Evolutionary conservation across 2,797 vertebrate genomes (phyloP), one percentile per base, ranked within the genome.

Genomic region (Trachops cirrhosus): DNA sequence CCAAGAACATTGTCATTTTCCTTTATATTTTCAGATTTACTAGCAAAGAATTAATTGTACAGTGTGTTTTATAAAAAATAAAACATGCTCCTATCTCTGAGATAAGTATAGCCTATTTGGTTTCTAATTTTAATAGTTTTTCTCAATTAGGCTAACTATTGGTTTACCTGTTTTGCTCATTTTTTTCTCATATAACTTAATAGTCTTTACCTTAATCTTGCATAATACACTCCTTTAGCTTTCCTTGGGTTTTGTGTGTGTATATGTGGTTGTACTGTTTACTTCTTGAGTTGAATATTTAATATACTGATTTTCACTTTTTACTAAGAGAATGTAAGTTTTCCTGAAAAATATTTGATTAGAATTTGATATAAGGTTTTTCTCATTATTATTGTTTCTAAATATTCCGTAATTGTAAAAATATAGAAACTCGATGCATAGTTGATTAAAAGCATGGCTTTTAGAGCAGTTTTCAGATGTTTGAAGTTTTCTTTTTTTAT

Each of bases 91-190:
- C 78, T 71, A 1, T 88, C 7, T 84, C 22, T 70, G 10, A 57
- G 18, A 29, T 82, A 32, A 50, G n/a, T 77, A 50, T 48, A 92
- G 26, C 39, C 26, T 91, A 12, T 91, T 91, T 64, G 52, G 37
- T 70, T 91, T 85, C 54, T 85, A 50, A 89, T 84, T 88, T 91
- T 91, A 44, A 62, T 62, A 41, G 22, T 86, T 94, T 77, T 96
- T 87, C 52, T 78, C 2, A 70, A 3, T 48, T 64, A 79, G 57
- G 24, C n/a, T 89, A 74, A 48, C n/a, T 37, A 41, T 16, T 87
- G 22, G 21, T 29, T 77, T 91, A 91, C 26, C 39, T 73, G 12
- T 91, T 90, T 77, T 64, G 52, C 29, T 92, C 34, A 44, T 59
- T 87, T 86, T 87, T 87, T 29, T 64, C 80, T 86, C 22, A 29